phyloP scores from a whole-genome alignment of 2,888 invertebrate species.

The Yponomeuta evonymella region DNA sequence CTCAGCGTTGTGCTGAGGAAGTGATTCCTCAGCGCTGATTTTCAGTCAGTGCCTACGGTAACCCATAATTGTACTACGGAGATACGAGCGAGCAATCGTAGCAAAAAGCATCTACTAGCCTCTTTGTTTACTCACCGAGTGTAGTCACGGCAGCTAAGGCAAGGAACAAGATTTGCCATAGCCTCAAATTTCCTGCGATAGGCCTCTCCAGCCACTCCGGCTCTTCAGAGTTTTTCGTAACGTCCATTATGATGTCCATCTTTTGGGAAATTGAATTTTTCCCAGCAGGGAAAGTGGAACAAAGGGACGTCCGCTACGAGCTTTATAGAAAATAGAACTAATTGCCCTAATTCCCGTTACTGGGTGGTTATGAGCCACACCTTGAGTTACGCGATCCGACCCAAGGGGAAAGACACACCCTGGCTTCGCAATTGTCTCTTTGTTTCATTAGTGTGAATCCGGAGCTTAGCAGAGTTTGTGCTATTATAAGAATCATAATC shows the following conservation, averaged over 20 bases:
- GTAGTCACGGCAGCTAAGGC: conserved; percentile 79
- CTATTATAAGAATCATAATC: too few relatives aligned
- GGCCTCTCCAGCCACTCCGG: conserved; percentile 85
- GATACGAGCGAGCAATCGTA: too few relatives aligned
- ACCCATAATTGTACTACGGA: too few relatives aligned
- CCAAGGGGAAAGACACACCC: conserved; percentile 36
- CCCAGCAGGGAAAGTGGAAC: background rate
- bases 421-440: conserved; percentile 19
- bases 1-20: too few relatives aligned
- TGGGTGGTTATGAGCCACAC: conserved; percentile 65
- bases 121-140: conserved; percentile 69
- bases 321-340: conserved; percentile 41
- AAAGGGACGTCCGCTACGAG: background rate
- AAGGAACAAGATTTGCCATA: conserved; percentile 89
- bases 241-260: conserved; percentile 63
- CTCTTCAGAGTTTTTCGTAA: conserved; percentile 63
- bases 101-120: background rate
- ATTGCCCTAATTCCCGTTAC: conserved; percentile 51
- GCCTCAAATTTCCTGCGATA: conserved; percentile 81
- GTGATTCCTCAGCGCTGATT: too few relatives aligned
- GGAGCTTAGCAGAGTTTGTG: too few relatives aligned
- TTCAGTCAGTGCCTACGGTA: too few relatives aligned
- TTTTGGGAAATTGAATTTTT: background rate
- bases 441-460: background rate
- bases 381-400: conserved; percentile 48